These are phyloP conservation scores for Amphimedon queenslandica DNA, from an alignment of 37 sponge, comb jelly and placozoan genomes.

Conservation along the genomic window DNA sequence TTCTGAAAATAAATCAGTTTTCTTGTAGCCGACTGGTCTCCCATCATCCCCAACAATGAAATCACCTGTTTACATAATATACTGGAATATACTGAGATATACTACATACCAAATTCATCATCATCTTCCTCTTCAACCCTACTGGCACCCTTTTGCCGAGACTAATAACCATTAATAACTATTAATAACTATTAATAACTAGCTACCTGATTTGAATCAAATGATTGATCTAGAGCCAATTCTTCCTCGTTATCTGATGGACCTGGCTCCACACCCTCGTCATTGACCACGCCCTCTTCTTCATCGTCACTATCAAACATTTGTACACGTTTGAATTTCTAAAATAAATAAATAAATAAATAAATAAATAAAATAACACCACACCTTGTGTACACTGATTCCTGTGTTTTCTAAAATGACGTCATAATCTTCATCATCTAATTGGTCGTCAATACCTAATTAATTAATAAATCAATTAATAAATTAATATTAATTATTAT, in stretches of 20 bases:
- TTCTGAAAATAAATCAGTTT: constrained; percentile 38
- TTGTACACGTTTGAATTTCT: constrained; percentile 61
- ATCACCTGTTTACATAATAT: constrained; percentile 30
- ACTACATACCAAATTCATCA: not conserved
- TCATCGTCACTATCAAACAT: constrained; percentile 70
- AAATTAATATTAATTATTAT: not conserved
- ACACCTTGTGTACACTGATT: constrained; percentile 33
- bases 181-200: no score
- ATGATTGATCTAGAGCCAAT: not conserved
- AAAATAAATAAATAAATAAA: constrained; percentile 14
- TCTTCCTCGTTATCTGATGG: constrained; percentile 6
- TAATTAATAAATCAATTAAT: not conserved
- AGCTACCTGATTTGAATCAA: not conserved
- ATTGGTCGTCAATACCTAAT: constrained; percentile 17
- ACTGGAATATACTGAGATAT: not conserved
- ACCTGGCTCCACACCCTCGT: not conserved
- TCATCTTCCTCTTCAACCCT: not conserved
- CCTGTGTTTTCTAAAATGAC: constrained; percentile 62
- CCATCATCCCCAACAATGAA: constrained; percentile 93
- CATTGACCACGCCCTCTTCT: constrained; percentile 35
- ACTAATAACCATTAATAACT: no score
- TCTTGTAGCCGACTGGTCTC: constrained; percentile 46
- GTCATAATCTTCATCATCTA: constrained; percentile 61
- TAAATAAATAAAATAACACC: not conserved
- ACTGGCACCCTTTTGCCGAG: not conserved